A percentile compares a stretch with the other conserved stretches of the same genome.
Evolutionary conservation across 2,797 vertebrate genomes (phyloP).

Genomic region (Peromyscus aztecus): DNA sequence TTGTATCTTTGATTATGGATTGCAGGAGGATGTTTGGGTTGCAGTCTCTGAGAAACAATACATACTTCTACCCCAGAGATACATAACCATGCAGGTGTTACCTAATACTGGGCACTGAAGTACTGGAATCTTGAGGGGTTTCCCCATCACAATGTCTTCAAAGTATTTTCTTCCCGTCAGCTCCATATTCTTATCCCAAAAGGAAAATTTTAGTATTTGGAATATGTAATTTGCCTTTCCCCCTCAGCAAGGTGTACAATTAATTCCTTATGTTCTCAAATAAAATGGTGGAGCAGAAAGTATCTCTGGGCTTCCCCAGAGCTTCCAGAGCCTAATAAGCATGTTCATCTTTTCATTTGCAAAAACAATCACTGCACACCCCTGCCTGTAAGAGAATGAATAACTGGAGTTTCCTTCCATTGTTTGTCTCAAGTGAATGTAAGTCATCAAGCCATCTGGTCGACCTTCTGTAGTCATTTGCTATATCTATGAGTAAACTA

Average conservation of each 20-base stretch:
- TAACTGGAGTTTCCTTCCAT: not conserved
- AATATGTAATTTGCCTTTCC: conserved; percentile 46
- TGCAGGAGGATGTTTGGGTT: conserved; percentile 7
- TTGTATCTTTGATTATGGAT: conserved; percentile 5
- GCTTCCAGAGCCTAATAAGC: conserved; percentile 35
- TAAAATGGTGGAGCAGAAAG: conserved; percentile 28
- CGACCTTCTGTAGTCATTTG: conserved; percentile 17
- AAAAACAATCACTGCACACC: not conserved
- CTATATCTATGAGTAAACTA: conserved; percentile 8
- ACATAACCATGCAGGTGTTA: conserved; percentile 44
- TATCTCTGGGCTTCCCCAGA: not conserved
- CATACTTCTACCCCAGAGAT: not conserved
- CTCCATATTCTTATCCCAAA: conserved; percentile 61
- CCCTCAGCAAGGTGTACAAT: conserved; percentile 58
- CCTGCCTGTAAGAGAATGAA: not conserved
- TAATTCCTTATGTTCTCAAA: conserved; percentile 66
- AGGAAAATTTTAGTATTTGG: conserved; percentile 62
- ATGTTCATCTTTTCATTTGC: conserved; percentile 59
- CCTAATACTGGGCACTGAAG: conserved; percentile 52
- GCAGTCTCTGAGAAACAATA: conserved; percentile 39
- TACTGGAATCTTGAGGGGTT: not conserved
- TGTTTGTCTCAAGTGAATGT: conserved; percentile 19
- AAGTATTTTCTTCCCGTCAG: conserved; percentile 73
- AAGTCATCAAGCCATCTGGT: conserved; percentile 69
- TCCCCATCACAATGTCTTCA: conserved; percentile 70